A percentile compares a stretch with the other conserved stretches of the same genome.
Conservation (phyloP, 2,888 invertebrate genomes). For the Aromia moschata region DNA sequence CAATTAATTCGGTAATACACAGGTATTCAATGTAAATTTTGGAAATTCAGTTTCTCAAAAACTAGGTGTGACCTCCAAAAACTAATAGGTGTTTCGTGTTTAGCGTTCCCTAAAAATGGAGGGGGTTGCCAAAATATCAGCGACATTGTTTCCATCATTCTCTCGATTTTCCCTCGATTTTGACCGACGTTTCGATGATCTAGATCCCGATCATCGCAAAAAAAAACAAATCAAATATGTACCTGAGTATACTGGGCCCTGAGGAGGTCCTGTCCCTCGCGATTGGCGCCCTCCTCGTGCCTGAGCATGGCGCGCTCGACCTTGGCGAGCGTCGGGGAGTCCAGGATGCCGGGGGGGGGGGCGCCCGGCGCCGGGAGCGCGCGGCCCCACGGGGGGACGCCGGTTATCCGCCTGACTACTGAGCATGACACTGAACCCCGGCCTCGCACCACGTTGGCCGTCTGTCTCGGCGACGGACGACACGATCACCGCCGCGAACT, state of each 20-base stretch:
- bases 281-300: constrained; percentile 62
- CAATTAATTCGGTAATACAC: too few relatives aligned
- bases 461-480: constrained; percentile 4
- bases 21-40: too few relatives aligned
- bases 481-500: constrained; percentile 8
- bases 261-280: constrained; percentile 53
- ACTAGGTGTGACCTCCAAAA: too few relatives aligned
- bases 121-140: too few relatives aligned
- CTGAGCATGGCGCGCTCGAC: constrained; percentile 69
- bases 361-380: constrained; percentile 18
- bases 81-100: too few relatives aligned
- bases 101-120: too few relatives aligned
- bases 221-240: too few relatives aligned
- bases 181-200: too few relatives aligned
- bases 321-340: constrained; percentile 70
- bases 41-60: too few relatives aligned
- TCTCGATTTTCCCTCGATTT: too few relatives aligned
- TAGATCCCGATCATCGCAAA: too few relatives aligned
- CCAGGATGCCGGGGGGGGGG: constrained; percentile 64
- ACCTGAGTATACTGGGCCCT: constrained; percentile 60
- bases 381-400: constrained; percentile 23
- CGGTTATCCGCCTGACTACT: constrained; percentile 52
- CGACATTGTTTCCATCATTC: too few relatives aligned
- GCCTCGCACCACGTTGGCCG: constrained; percentile 14
- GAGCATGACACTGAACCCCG: constrained; percentile 46